phyloP scores from a whole-genome alignment of 2,797 vertebrate species.

The Antennarius maculatus region DNA sequence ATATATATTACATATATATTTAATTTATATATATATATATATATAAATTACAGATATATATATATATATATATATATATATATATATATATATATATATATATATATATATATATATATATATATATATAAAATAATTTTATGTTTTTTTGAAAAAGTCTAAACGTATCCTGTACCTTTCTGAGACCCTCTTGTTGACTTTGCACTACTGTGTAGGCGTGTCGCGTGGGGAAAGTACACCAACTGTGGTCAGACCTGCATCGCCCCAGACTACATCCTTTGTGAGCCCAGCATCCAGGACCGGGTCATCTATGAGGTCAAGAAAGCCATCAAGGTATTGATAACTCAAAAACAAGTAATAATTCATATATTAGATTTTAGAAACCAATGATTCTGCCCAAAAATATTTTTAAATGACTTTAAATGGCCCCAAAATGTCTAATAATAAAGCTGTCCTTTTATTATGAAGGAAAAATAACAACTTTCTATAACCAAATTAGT shows the following conservation, averaged over 20 bases:
- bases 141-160: too few relatives aligned
- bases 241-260: slow-evolving; percentile 97
- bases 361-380: background rate
- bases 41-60: too few relatives aligned
- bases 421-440: background rate
- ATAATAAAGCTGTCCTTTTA: background rate
- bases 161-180: background rate
- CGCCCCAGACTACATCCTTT: slow-evolving; percentile 94
- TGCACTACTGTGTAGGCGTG: slow-evolving; percentile 76
- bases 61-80: too few relatives aligned
- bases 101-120: too few relatives aligned
- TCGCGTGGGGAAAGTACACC: slow-evolving; percentile 91
- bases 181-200: background rate
- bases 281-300: slow-evolving; percentile 86
- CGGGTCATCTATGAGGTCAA: slow-evolving; percentile 87
- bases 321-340: slow-evolving; percentile 82
- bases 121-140: too few relatives aligned
- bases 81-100: too few relatives aligned
- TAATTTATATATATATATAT: too few relatives aligned
- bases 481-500: background rate
- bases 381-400: background rate
- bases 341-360: background rate
- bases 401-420: background rate
- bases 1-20: too few relatives aligned
- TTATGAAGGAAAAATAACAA: background rate